phyloP scores from a whole-genome alignment of 1,140 invertebrate genomes.

The Drosophila busckii region DNA sequence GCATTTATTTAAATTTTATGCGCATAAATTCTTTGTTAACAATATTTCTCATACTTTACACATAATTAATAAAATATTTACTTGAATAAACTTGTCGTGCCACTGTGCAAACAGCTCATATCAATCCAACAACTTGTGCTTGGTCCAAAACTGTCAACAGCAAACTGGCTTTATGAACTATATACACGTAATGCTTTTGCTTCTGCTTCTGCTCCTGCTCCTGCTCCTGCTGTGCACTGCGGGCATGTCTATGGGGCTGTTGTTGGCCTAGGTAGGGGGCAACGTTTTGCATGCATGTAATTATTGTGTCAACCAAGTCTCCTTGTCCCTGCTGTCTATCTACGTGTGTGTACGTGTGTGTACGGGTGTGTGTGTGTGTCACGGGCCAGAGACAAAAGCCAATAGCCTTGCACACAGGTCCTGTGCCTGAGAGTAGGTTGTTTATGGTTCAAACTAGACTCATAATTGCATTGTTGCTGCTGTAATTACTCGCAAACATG shows the following conservation, averaged over 20 bases:
- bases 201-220: background rate
- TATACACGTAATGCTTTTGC: constrained; percentile 1
- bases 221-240: constrained; percentile 18
- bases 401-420: constrained; percentile 37
- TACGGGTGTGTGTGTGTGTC: constrained; percentile 48
- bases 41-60: too few relatives aligned
- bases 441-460: constrained; percentile 44
- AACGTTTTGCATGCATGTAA: constrained; percentile 41
- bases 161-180: constrained; percentile 39
- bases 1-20: too few relatives aligned
- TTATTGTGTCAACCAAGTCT: constrained; percentile 69
- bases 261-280: background rate
- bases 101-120: constrained; percentile 36
- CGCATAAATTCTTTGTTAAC: too few relatives aligned
- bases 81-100: too few relatives aligned
- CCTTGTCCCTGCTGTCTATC: constrained; percentile 10
- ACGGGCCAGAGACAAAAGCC: constrained; percentile 38
- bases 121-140: constrained; percentile 31
- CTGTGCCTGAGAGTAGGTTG: constrained; percentile 31
- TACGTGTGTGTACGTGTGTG: background rate
- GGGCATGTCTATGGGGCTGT: background rate
- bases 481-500: constrained; percentile 72
- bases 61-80: too few relatives aligned
- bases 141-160: constrained; percentile 35
- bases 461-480: constrained; percentile 70